Evolutionary conservation across 2,113 vertebrate species (phyloP), one percentile per base, ranked within the genome.

Genomic region (Sphaerodactylus townsendi): DNA sequence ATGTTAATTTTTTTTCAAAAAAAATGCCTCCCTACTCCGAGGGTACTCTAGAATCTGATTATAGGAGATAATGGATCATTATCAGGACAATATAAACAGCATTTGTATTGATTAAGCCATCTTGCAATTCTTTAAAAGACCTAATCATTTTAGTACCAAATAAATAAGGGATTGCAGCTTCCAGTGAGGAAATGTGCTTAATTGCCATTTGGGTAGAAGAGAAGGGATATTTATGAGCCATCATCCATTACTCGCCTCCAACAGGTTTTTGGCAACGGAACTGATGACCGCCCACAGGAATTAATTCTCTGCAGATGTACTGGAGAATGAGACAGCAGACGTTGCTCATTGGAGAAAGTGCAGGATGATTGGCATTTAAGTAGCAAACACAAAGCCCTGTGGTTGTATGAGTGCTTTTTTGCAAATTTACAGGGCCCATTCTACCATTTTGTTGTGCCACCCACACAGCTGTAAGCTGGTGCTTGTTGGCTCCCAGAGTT

Each of bases 51-150:
- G 79, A 87, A 92, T 93, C 79, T 90, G 87, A 92, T 91, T 93
- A 85, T 70, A 93, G 86, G 80, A 75, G 89, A 90, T 88, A 92
- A 94, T 90, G 83, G 91, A 92, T 94, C 88, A 92, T 94, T 94
- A 92, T 92, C 71, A 80, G 68, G 82, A 91, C 89, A 86, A 70
- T 81, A 92, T 90, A 94, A 94, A 93, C 85, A 93, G 69, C 84
- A 90, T 94, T 95, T 94, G 83, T 91, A 92, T 92, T 93, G 91
- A 94, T 93, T 92, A 92, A 94, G 85, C 84, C 85, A 85, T 91
- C 86, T 89, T 85, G 82, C 79, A 90, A 78, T 75, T 86, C 73
- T 83, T 92, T 93, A 90, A 84, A 89, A 90, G 77, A 86, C 48
- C 81, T 94, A 93, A 93, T 94, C 91, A 93, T 93, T 92, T 92